Evolutionary conservation across 2,888 invertebrate genomes (phyloP), one percentile per base, ranked within the genome.

Genomic region (Callyntrura sp.): DNA sequence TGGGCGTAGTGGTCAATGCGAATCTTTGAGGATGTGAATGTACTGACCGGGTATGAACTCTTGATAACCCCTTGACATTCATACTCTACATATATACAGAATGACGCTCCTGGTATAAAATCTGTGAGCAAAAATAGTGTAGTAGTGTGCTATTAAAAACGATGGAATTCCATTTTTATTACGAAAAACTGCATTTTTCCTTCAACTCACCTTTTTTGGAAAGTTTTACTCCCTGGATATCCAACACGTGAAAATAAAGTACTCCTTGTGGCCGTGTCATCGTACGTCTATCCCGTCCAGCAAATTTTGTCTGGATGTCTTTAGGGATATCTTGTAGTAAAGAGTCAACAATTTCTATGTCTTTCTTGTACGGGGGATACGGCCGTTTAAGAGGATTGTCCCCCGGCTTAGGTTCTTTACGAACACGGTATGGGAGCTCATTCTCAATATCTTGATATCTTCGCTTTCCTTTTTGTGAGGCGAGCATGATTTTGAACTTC

Each of bases 1-100:
- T 92, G 87, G 4, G 89, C 73, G n/a, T 85, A 87, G 20, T 91
- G 83, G 62, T 92, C 92, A 51, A 92, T 91, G 14, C 91, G 79
- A 57, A 92, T 90, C 70, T 91, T 88, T 0, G 85, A 76, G 6
- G 28, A 60, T 0, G 48, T 43, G 23, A 76, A 70, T 0, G 87
- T 35, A 5, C 83, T 68, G 5, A 91, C 91, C 4, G 88, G 87
- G 62, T 90, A 89, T 0, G 91, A 89, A 51, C 88, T 91, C 68
- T 90, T 91, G 9, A 73, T 85, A 17, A 20, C 35, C 0, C 81
- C 88, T 91, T 91, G 91, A 62, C 91, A 91, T 55, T 89, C 91
- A n/a, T 83, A 81, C 17, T 91, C 91, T n/a, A 89, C 57, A 48
- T 91, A 91, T n/a, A 91, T 73, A 28, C 85, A 91, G 25, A 85